phyloP scores from a whole-genome alignment of 2,888 invertebrate genomes.

The Apantesis nais region DNA sequence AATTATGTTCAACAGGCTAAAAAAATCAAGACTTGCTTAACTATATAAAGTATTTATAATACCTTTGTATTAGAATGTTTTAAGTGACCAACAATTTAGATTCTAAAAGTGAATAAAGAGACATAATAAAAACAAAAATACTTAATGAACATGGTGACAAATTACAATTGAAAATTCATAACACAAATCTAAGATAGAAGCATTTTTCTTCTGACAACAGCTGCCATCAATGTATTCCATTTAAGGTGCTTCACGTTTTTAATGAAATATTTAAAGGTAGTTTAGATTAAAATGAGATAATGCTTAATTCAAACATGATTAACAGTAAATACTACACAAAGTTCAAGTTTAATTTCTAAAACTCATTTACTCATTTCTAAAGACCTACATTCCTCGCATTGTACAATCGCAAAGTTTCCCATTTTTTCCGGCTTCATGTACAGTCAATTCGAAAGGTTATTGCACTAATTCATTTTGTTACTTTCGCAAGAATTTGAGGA shows the following conservation, averaged over 20 bases:
- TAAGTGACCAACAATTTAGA: not conserved
- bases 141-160: not conserved
- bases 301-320: not conserved
- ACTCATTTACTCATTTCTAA: not conserved
- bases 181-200: not conserved
- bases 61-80: not conserved
- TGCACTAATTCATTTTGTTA: conserved; percentile 55
- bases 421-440: conserved; percentile 29
- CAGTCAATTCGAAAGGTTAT: conserved; percentile 47
- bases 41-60: not conserved
- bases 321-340: not conserved
- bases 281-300: not conserved
- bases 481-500: conserved; percentile 56
- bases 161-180: not conserved
- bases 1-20: not conserved
- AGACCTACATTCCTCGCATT: not conserved
- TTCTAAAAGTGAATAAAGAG: not conserved
- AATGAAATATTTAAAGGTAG: not conserved
- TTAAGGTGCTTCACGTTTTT: not conserved
- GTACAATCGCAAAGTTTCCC: not conserved
- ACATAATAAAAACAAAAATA: not conserved
- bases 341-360: not conserved
- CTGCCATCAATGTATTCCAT: not conserved
- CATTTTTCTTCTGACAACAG: not conserved
- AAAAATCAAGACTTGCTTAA: not conserved